A percentile compares a stretch with the other conserved stretches of the same genome.
phyloP scores from a whole-genome alignment of 2,797 vertebrate species.

The Peromyscus eremicus region DNA sequence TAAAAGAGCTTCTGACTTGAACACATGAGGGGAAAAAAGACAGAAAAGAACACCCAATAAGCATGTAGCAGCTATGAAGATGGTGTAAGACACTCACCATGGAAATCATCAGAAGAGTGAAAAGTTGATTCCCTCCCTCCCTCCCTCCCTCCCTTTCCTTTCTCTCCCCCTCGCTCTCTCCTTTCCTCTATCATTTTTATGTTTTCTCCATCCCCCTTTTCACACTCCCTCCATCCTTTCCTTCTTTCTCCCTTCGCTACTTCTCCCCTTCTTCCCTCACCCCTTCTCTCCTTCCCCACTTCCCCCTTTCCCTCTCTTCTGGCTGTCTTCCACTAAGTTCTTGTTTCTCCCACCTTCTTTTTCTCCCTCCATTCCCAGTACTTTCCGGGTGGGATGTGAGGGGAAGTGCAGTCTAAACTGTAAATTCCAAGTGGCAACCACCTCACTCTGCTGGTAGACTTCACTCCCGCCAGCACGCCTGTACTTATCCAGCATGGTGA shows the following conservation, averaged over 20 bases:
- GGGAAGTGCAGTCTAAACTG: background rate
- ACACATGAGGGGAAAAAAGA: no score
- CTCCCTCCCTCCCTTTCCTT: background rate
- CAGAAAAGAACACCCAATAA: background rate
- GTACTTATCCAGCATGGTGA: background rate
- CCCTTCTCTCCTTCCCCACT: background rate
- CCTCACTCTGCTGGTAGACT: background rate
- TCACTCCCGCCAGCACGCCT: background rate
- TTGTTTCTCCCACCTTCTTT: background rate
- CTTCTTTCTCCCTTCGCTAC: no score
- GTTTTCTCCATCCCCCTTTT: no score
- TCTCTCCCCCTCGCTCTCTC: no score
- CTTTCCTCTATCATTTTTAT: no score
- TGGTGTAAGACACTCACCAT: background rate
- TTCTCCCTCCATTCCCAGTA: rapidly evolving
- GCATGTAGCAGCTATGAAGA: background rate
- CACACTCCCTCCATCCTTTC: no score
- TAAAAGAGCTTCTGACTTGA: background rate
- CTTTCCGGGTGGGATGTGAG: rapidly evolving
- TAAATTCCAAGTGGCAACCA: background rate
- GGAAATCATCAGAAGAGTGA: background rate
- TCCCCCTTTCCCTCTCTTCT: no score
- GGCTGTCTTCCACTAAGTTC: no score
- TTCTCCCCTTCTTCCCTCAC: rapidly evolving
- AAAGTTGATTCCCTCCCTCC: background rate